Evolutionary conservation across 2,888 invertebrate species (phyloP).

Genomic region (Stegophylla sp.): DNA sequence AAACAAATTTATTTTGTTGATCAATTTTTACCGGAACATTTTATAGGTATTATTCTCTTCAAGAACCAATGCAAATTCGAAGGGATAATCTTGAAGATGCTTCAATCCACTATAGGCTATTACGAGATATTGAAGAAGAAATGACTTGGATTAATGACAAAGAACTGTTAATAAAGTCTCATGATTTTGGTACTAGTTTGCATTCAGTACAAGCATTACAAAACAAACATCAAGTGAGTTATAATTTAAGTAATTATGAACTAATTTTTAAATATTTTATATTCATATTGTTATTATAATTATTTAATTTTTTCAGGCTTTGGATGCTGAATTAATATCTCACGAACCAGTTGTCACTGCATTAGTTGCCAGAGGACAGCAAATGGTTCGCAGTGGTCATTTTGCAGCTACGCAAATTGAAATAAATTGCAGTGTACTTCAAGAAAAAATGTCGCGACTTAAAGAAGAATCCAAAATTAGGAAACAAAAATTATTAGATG

Average conservation of each 20-base stretch:
- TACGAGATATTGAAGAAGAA: conserved; percentile 91
- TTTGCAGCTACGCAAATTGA: conserved; percentile 81
- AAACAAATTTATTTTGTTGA: background rate
- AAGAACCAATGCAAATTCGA: conserved; percentile 89
- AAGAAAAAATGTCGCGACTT: conserved; percentile 74
- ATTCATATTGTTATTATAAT: background rate
- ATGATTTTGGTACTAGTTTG: conserved; percentile 73
- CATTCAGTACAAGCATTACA: conserved; percentile 85
- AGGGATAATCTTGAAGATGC: conserved; percentile 93
- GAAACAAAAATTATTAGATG: conserved; percentile 77
- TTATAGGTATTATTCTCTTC: conserved; percentile 76
- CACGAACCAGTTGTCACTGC: conserved; percentile 84
- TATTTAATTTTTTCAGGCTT: conserved; percentile 65
- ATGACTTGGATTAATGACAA: conserved; percentile 86
- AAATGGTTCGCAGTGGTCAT: conserved; percentile 84
- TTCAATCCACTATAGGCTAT: conserved; percentile 83
- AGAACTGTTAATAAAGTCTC: conserved; percentile 74
- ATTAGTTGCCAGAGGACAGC: conserved; percentile 76
- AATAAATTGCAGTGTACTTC: conserved; percentile 72
- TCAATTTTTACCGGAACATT: background rate
- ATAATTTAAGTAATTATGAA: background rate
- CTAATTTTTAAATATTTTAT: background rate
- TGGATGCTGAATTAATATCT: conserved; percentile 88
- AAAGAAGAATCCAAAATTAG: conserved; percentile 77
- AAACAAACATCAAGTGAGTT: conserved; percentile 83